Evolutionary conservation across 2,888 invertebrate species (phyloP), one percentile per base, ranked within the genome.

Genomic region (Rhagophthalmus giganteus): DNA sequence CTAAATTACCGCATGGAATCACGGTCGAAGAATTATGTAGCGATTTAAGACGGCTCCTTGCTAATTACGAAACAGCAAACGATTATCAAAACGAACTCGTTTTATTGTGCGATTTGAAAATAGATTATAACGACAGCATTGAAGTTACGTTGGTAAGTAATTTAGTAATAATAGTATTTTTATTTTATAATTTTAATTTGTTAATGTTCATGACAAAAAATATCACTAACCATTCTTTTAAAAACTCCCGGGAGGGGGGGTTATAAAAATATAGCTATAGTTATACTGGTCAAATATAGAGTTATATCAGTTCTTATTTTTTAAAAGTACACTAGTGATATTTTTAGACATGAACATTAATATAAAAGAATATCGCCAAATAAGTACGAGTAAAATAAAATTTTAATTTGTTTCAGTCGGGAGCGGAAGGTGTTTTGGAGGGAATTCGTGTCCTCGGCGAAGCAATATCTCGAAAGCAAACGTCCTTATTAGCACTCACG

Each of bases 1-100:
- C 83, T 59, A 83, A 87, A 11, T 77, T 93, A 8, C 84, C 85
- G 0, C 76, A 82, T 56, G 93, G 93, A 13, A 84, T 90, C 31
- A 87, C 90, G 41, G 90, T 91, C 10, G 93, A 94, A 75, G 83
- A 86, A 6, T 79, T 94, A 7, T 94, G 94, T 68, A 78, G 80
- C 5, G 83, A 87, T 57, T 77, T 94, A 57, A 79, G 94, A 10
- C 82, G 85, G 44, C 80, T 92, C 11, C 75, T 90, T 3, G 88
- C 90, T 0, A 71, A 71, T 54, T 73, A 79, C 54, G 76, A 78
- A 55, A 83, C 81, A 25, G 76, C 79, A 13, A 78, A 80, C 25
- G 78, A 82, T 1, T 74, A 80, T 41, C 83, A 82, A 32, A 83
- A 81, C 46, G 81, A 84, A 47, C 77, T 93, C 2, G 86, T 89